Conservation (phyloP, 2,888 invertebrate species). For the Trachelus iudaicus region DNA sequence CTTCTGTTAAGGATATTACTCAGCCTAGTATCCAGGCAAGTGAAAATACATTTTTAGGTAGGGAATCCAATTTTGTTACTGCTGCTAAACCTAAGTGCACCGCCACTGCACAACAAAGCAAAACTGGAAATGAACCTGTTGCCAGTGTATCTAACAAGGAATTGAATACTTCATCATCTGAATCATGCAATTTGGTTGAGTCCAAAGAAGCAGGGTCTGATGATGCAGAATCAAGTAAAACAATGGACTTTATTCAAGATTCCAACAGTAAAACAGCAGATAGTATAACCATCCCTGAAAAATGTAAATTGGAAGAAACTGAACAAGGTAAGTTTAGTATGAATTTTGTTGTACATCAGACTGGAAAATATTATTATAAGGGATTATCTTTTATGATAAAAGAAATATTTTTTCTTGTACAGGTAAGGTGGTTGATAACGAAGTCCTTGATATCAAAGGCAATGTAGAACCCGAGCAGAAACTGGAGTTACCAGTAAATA, state of each 20-base stretch:
- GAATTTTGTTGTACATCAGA: neutral
- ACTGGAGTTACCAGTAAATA: neutral
- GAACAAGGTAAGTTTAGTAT: neutral
- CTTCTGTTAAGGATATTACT: neutral
- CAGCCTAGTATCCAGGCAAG: neutral
- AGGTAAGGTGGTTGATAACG: neutral
- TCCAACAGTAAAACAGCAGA: neutral
- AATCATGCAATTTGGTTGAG: neutral
- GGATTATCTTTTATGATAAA: neutral
- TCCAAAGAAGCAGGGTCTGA: neutral
- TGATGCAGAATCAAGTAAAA: neutral
- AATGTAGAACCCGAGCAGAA: neutral
- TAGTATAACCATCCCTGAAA: neutral
- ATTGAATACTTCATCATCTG: neutral
- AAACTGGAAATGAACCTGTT: neutral
- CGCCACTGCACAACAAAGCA: neutral
- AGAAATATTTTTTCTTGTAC: neutral
- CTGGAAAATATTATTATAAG: neutral
- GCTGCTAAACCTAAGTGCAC: neutral
- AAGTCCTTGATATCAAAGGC: neutral
- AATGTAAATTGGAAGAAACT: neutral
- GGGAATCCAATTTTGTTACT: neutral
- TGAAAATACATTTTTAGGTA: neutral
- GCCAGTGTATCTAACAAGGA: neutral
- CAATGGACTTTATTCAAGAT: neutral